Evolutionary conservation across 2,113 vertebrate species (phyloP).

Genomic region (Psilopsiagon aymara): DNA sequence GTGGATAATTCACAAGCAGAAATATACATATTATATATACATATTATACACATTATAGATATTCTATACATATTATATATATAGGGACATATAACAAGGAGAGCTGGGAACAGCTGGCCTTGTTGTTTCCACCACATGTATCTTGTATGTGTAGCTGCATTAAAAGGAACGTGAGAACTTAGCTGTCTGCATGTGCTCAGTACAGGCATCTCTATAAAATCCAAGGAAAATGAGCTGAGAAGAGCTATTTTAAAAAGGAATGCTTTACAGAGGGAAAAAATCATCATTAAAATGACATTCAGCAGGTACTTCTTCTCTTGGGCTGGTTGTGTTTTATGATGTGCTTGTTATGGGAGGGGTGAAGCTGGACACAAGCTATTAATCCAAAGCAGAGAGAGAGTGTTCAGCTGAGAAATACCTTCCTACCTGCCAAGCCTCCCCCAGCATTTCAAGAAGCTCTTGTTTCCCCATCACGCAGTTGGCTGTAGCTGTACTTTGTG

Average conservation of each 20-base stretch:
- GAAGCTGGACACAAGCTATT: not conserved
- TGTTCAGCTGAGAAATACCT: conserved; percentile 12
- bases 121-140: not conserved
- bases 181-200: not conserved
- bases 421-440: not conserved
- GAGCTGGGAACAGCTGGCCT: not conserved
- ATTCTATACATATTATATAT: no score
- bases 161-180: not conserved
- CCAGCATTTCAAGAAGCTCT: not conserved
- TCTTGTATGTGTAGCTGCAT: not conserved
- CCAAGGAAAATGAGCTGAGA: not conserved
- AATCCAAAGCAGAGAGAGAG: conserved; percentile 7
- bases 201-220: not conserved
- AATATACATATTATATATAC: not conserved
- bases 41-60: no score
- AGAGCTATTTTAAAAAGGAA: not conserved
- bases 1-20: not conserved
- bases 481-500: not conserved
- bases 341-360: not conserved
- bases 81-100: no score
- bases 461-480: not conserved
- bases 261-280: not conserved
- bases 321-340: not conserved
- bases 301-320: not conserved
- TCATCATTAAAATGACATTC: not conserved